A percentile compares a stretch with the other conserved stretches of the same genome.
phyloP scores from a whole-genome alignment of 2,797 vertebrate species.

The Gymnoscopelus microlampas region DNA sequence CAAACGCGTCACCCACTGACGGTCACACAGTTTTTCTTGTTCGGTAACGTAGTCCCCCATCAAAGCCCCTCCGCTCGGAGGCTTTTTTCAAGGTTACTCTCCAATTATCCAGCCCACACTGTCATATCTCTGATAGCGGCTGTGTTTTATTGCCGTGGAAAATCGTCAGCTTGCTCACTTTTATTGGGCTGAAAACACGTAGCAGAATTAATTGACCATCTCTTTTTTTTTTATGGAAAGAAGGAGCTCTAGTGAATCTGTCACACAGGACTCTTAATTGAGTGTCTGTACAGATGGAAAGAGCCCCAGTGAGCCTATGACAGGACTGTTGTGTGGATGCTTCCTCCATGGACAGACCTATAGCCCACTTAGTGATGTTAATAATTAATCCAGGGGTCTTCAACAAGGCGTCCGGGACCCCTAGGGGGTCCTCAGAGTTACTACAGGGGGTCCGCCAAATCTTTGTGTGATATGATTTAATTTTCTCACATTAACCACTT shows the following conservation, averaged over 20 bases:
- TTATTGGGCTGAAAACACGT: conserved; percentile 15
- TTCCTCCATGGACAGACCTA: conserved; percentile 16
- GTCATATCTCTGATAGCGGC: conserved; percentile 33
- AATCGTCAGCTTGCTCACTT: conserved; percentile 5
- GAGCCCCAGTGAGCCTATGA: background rate
- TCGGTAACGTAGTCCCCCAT: conserved; percentile 21
- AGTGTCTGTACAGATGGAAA: background rate
- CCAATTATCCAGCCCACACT: conserved; percentile 16
- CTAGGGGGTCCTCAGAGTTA: too few species aligned
- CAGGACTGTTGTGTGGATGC: background rate
- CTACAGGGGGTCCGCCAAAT: too few species aligned
- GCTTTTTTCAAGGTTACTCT: conserved; percentile 52
- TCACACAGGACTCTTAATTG: background rate
- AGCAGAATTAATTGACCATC: conserved; percentile 28
- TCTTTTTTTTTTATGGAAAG: background rate
- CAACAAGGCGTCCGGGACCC: too few species aligned
- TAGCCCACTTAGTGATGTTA: too few species aligned
- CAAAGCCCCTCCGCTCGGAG: conserved; percentile 6
- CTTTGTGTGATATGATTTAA: too few species aligned
- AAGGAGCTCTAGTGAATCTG: conserved; percentile 13
- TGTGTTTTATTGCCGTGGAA: conserved; percentile 18
- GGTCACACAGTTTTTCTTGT: conserved; percentile 17
- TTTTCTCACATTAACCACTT: too few species aligned
- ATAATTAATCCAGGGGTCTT: too few species aligned
- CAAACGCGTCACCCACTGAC: conserved; percentile 47